Conservation (phyloP, 2,888 invertebrate species). For the Melanotus villosus region DNA sequence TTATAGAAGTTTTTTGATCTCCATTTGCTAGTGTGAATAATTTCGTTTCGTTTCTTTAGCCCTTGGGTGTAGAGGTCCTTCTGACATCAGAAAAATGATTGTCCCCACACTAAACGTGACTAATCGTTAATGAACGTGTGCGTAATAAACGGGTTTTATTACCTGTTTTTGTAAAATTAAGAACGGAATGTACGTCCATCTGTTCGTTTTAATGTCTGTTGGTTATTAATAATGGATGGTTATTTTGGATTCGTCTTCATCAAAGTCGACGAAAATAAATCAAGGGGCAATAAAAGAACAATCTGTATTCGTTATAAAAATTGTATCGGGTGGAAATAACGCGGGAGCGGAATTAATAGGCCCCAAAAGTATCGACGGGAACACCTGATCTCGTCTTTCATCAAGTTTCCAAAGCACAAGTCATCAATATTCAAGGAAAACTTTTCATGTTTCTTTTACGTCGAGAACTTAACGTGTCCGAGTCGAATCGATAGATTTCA, state of each 20-base stretch:
- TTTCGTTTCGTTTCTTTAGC: no score
- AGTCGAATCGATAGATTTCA: conserved; percentile 7
- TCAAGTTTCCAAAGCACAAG: conserved; percentile 11
- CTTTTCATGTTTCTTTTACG: not conserved
- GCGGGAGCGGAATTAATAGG: conserved; percentile 13
- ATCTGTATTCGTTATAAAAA: conserved; percentile 3
- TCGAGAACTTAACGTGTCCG: not conserved
- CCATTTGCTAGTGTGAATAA: no score
- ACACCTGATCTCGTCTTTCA: conserved; percentile 13
- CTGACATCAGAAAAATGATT: no score
- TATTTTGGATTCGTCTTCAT: not conserved
- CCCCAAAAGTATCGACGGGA: not conserved
- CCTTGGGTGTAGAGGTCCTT: no score
- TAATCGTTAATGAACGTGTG: no score
- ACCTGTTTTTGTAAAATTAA: no score
- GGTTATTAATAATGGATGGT: no score
- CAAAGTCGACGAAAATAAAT: not conserved
- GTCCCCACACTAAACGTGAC: no score
- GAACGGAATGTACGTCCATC: no score
- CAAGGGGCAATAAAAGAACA: not conserved
- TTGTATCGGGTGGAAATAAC: not conserved
- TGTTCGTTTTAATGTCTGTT: no score
- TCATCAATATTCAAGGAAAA: conserved; percentile 17
- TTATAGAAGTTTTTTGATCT: no score
- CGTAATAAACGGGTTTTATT: no score